Conservation (phyloP, 2,888 invertebrate species). For the Geotrupes spiniger region DNA sequence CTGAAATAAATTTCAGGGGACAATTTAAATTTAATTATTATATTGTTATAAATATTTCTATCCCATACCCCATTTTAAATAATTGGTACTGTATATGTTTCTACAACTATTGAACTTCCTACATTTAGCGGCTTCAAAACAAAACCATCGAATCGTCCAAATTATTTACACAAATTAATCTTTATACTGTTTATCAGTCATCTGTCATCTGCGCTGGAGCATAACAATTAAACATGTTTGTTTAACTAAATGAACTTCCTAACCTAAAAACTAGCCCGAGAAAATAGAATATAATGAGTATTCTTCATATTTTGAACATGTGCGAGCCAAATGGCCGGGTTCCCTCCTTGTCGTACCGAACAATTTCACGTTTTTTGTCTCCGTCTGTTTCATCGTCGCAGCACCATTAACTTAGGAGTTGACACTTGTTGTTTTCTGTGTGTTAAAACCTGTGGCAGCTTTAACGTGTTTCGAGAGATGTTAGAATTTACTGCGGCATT, state of each 20-base stretch:
- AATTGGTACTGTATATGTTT: too few relatives aligned
- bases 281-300: constrained; percentile 38
- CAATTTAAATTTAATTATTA: too few relatives aligned
- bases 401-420: constrained; percentile 42
- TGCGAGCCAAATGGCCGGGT: constrained; percentile 37
- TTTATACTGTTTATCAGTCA: background rate
- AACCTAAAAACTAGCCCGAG: constrained; percentile 32
- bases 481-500: constrained; percentile 17
- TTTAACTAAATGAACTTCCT: constrained; percentile 39
- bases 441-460: constrained; percentile 34
- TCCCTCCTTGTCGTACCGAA: constrained; percentile 24
- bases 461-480: constrained; percentile 21
- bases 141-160: too few relatives aligned
- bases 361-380: constrained; percentile 25
- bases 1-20: too few relatives aligned
- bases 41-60: too few relatives aligned
- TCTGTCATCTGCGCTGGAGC: constrained; percentile 30
- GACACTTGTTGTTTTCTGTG: constrained; percentile 45
- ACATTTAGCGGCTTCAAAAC: too few relatives aligned
- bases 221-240: constrained; percentile 38
- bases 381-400: constrained; percentile 37
- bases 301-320: constrained; percentile 37
- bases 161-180: background rate
- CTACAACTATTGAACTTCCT: too few relatives aligned
- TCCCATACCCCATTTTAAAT: too few relatives aligned